A percentile compares a stretch with the other conserved stretches of the same genome.
phyloP scores from a whole-genome alignment of 2,888 invertebrate genomes.

The Meteorus cinctellus region DNA sequence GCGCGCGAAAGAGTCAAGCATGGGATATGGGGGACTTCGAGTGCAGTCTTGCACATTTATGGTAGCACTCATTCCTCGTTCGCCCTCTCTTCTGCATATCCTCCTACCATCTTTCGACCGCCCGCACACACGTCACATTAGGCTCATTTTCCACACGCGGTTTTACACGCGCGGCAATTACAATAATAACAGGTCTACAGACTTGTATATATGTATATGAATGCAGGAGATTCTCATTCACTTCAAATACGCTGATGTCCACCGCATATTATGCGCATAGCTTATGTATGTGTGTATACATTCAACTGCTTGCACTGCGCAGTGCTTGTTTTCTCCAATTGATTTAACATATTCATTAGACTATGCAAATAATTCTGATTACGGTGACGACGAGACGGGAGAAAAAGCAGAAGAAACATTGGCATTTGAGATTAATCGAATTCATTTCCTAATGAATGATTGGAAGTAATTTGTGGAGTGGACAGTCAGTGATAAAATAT shows the following conservation, averaged over 20 bases:
- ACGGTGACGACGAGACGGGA: constrained; percentile 8
- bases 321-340: constrained; percentile 68
- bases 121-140: constrained; percentile 71
- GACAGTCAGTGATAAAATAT: no score
- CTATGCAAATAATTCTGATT: constrained; percentile 66
- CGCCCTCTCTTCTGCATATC: background rate
- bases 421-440: background rate
- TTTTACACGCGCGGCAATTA: constrained; percentile 71
- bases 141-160: constrained; percentile 71
- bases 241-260: background rate
- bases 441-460: no score
- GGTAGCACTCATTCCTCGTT: background rate
- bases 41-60: constrained; percentile 1
- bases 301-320: background rate
- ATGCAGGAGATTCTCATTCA: constrained; percentile 7
- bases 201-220: constrained; percentile 50
- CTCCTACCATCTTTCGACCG: constrained; percentile 48
- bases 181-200: constrained; percentile 71
- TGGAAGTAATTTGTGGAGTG: no score
- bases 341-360: constrained; percentile 73
- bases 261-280: background rate
- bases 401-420: background rate
- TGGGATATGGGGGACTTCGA: background rate
- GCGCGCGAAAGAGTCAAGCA: background rate
- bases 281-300: background rate